Percentiles rank a stretch among this genome's conserved stretches.
Evolutionary conservation across 2,888 invertebrate species (phyloP).

Genomic region (Ophion ventricosus): DNA sequence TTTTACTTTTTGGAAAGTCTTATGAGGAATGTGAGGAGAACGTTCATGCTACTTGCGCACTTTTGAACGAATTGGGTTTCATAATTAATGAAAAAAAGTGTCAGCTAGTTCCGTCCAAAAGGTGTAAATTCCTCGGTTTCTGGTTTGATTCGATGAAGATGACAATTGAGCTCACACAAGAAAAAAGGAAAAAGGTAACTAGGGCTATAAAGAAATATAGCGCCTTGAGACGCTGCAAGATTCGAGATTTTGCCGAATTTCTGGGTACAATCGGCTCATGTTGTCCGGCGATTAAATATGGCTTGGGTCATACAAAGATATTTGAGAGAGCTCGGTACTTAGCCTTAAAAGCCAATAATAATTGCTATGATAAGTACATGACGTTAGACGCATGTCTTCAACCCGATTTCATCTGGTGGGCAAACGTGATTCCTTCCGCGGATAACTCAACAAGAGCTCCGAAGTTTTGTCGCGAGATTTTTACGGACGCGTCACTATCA

Average conservation of each 20-base stretch:
- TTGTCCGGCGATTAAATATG: too few relatives aligned
- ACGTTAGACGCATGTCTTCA: neutral
- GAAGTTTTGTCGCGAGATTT: neutral
- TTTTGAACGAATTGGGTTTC: conserved; percentile 1
- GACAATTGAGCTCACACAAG: conserved; percentile 16
- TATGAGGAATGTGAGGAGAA: conserved; percentile 9
- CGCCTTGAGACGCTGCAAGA: conserved; percentile 33
- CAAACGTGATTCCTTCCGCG: neutral
- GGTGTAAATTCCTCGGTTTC: neutral
- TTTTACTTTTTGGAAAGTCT: conserved; percentile 22
- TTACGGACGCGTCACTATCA: neutral
- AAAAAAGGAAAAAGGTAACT: conserved; percentile 45
- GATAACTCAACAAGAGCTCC: neutral
- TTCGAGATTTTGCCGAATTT: conserved; percentile 55
- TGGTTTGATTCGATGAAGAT: neutral
- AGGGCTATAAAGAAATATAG: conserved; percentile 21
- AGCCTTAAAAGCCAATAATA: conserved; percentile 29
- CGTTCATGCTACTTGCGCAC: neutral
- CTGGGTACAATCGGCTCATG: too few relatives aligned
- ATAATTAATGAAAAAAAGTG: neutral
- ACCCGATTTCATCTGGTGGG: neutral
- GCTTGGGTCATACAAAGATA: neutral
- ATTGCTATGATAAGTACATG: conserved; percentile 35
- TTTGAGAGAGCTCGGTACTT: conserved; percentile 18
- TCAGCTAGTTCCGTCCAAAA: neutral